These are phyloP conservation scores for Andrena marginata DNA, from an alignment of 2,888 invertebrate genomes.

Conservation along the genomic window DNA sequence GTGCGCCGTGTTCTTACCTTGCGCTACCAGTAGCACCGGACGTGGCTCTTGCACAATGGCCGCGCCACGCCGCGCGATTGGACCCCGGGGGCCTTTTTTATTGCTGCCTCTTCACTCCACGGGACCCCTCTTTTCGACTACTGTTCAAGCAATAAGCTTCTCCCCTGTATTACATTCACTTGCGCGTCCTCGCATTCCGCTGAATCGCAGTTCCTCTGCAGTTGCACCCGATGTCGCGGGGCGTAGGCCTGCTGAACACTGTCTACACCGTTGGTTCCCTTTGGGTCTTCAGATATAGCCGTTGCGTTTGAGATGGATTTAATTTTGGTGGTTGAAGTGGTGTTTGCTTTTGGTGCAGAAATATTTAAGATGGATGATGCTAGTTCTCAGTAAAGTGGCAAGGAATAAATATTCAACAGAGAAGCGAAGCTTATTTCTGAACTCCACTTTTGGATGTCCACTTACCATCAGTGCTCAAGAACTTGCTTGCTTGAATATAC, in stretches of 20 bases:
- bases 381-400: no score
- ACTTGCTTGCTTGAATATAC: no score
- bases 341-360: no score
- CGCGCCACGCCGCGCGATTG: slow-evolving; percentile 65
- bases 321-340: no score
- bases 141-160: slow-evolving; percentile 44
- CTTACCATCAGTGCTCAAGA: no score
- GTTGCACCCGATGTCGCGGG: neutral
- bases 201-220: neutral
- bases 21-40: slow-evolving; percentile 71
- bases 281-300: neutral
- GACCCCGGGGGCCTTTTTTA: slow-evolving; percentile 69
- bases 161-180: slow-evolving; percentile 22
- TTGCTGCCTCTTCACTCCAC: slow-evolving; percentile 60
- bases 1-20: slow-evolving; percentile 68
- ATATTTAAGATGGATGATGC: no score
- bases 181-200: neutral
- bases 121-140: slow-evolving; percentile 49
- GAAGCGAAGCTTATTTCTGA: no score
- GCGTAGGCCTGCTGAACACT: no score
- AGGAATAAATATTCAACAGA: no score
- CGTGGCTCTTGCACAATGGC: slow-evolving; percentile 72
- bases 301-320: no score
- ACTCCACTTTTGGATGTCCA: no score
- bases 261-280: no score